Base-by-base conservation (phyloP, 2,797 vertebrate genomes). In the Onychomys leucogaster region DNA sequence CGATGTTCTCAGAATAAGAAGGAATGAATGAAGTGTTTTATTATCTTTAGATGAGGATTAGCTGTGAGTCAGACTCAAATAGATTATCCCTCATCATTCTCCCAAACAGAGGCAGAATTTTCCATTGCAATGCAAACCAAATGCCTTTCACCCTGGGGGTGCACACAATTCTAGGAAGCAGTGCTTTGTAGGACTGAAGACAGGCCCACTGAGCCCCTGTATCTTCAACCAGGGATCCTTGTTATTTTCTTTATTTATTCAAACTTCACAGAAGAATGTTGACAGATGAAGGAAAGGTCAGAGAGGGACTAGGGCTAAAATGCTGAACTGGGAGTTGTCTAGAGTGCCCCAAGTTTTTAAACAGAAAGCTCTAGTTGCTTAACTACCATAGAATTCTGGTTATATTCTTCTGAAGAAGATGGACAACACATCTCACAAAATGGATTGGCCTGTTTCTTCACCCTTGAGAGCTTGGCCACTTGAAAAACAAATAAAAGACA, bases 391-490 rank as follows among this genome's bases (percentile, higher is more conserved):
- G 71, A 65, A 73, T 89, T 75, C 61, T 71, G 77, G 76, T 89
- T 83, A 8, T 57, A 52, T 93, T 69, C 23, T 0, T 46, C 63
- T 75, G 80, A 55, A 89, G 83, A 43, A 41, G 88, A 65, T 67
- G 37, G 73, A 46, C 46, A 95, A 67, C 14, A 27, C 63, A 5
- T 77, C 88, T 96, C 49, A 82, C 32, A 43, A 86, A 95, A 85
- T 77, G 83, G 76, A 55, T 11, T 93, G 94, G 52, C 89, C 82
- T 81, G 81, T 87, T 97, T 96, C 67, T 95, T 94, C 7, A 19
- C 59, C 80, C 52, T 94, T 94, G 96, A 81, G 89, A 34, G 89
- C n/a, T 25, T 25, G 41, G 55, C 90, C 82, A 94, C 91, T 95
- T 55, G 55, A 84, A 96, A 92, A 63, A 90, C 63, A 91, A 97